Evolutionary conservation across 2,888 invertebrate genomes (phyloP).

Genomic region (Alsophila aescularia): DNA sequence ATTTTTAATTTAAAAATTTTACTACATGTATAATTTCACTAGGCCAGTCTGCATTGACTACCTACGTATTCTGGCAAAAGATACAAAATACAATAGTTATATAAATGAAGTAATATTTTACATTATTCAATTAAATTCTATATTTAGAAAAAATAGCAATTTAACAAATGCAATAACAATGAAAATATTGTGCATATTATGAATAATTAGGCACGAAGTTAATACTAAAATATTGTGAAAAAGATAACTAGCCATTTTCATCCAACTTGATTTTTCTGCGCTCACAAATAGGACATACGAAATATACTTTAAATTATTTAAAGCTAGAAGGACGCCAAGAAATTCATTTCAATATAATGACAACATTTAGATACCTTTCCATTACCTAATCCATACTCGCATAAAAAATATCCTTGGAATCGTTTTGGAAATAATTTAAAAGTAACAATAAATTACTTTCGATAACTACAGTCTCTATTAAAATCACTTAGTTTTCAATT

Average conservation of each 20-base stretch:
- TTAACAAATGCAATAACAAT: slow-evolving; percentile 32
- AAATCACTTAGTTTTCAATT: slow-evolving; percentile 66
- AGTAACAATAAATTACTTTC: slow-evolving; percentile 81
- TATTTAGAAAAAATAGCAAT: slow-evolving; percentile 34
- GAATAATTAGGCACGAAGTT: slow-evolving; percentile 17
- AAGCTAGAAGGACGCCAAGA: slow-evolving; percentile 79
- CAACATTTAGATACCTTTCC: slow-evolving; percentile 59
- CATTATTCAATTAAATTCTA: too few species aligned
- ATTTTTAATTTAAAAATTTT: slow-evolving; percentile 29
- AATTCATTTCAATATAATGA: slow-evolving; percentile 54
- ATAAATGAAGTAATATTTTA: slow-evolving; percentile 29
- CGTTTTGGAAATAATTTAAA: slow-evolving; percentile 78
- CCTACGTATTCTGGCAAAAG: slow-evolving; percentile 32
- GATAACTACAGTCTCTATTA: slow-evolving; percentile 76
- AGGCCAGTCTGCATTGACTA: slow-evolving; percentile 34
- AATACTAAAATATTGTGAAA: slow-evolving; percentile 26
- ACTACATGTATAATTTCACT: slow-evolving; percentile 35
- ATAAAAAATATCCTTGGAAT: slow-evolving; percentile 67
- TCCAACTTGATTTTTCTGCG: slow-evolving; percentile 22
- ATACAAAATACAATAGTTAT: slow-evolving; percentile 29
- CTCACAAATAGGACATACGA: slow-evolving; percentile 36
- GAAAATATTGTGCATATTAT: slow-evolving; percentile 29
- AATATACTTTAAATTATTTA: slow-evolving; percentile 69
- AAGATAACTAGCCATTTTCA: slow-evolving; percentile 14
- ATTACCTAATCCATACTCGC: slow-evolving; percentile 51